phyloP scores from a whole-genome alignment of 2,797 vertebrate genomes.

The Tamandua tetradactyla region DNA sequence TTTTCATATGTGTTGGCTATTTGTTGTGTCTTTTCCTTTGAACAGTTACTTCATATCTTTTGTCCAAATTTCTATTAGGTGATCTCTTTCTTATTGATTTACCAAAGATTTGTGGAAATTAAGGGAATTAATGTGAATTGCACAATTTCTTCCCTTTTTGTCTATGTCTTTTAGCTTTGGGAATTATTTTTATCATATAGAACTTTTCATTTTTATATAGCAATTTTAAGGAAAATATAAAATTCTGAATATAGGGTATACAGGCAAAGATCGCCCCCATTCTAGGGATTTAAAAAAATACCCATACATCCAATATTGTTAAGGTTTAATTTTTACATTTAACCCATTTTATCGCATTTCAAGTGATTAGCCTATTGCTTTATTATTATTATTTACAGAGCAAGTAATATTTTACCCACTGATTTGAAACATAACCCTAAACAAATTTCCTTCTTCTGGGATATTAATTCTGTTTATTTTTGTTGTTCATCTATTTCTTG shows the following conservation, averaged over 20 bases:
- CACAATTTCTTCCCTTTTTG: background rate
- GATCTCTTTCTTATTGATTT: background rate
- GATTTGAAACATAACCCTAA: background rate
- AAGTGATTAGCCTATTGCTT: background rate
- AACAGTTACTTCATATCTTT: background rate
- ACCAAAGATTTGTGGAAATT: background rate
- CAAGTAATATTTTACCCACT: background rate
- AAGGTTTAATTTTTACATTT: background rate
- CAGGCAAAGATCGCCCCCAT: background rate
- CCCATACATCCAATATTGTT: background rate
- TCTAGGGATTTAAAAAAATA: background rate
- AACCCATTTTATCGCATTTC: background rate
- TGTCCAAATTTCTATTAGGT: background rate
- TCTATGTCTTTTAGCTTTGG: background rate
- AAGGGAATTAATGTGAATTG: background rate
- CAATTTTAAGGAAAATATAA: background rate
- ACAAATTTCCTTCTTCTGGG: background rate
- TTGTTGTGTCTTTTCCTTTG: background rate
- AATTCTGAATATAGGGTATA: background rate
- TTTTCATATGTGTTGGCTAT: background rate
- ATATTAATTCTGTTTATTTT: background rate
- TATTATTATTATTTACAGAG: background rate
- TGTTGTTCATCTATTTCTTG: background rate
- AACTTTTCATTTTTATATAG: background rate
- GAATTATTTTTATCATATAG: background rate